Evolutionary conservation across 2,113 vertebrate species (phyloP).

Genomic region (Nansenia antarctica): DNA sequence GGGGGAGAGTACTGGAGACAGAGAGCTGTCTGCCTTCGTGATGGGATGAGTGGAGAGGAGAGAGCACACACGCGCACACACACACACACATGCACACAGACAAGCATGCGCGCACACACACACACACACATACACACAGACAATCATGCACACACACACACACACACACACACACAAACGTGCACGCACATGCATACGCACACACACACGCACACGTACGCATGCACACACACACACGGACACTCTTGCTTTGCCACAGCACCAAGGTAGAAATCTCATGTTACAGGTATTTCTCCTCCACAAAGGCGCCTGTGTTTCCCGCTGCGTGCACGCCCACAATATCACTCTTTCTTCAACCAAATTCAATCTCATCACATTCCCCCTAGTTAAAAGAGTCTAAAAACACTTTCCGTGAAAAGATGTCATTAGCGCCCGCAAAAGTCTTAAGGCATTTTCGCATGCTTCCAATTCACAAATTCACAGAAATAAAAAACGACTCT

Average conservation of each 20-base stretch:
- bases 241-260: background rate
- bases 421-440: conserved; percentile 36
- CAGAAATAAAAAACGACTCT: conserved; percentile 6
- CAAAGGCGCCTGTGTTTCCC: conserved; percentile 9
- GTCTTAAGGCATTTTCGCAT: conserved; percentile 3
- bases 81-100: no score
- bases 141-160: no score
- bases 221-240: background rate
- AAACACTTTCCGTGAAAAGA: conserved; percentile 39
- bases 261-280: background rate
- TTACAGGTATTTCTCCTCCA: background rate
- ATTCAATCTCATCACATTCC: conserved; percentile 40
- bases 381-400: conserved; percentile 28
- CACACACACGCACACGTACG: background rate
- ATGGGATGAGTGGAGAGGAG: background rate
- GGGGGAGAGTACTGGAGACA: conserved; percentile 50
- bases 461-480: conserved; percentile 49
- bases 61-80: no score
- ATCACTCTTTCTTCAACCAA: background rate
- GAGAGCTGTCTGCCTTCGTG: conserved; percentile 5
- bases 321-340: background rate
- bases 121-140: no score
- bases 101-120: no score
- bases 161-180: no score
- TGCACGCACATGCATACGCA: background rate